Evolutionary conservation across 2,113 vertebrate genomes (phyloP).

Genomic region (Asarcornis scutulata): DNA sequence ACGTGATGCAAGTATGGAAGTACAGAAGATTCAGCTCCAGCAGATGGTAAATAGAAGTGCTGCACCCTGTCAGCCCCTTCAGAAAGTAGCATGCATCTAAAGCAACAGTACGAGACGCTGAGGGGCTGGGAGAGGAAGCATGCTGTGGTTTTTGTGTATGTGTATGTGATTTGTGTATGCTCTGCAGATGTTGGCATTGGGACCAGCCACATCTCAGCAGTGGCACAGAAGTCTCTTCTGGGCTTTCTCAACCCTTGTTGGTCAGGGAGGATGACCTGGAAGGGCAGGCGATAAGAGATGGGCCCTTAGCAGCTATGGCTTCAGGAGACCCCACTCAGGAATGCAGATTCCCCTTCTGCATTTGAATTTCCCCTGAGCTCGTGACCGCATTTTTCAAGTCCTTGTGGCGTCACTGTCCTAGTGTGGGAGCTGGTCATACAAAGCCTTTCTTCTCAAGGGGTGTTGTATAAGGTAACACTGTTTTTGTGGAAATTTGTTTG

Average conservation of each 20-base stretch:
- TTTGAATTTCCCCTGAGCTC: neutral
- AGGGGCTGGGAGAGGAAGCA: neutral
- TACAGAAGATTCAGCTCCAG: conserved; percentile 78
- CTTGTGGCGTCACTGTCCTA: no score
- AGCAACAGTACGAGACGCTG: neutral
- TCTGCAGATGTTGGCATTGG: neutral
- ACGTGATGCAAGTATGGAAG: conserved; percentile 54
- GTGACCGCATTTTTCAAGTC: no score
- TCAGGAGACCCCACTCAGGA: neutral
- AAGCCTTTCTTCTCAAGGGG: no score
- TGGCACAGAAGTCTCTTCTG: neutral
- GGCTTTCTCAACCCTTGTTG: neutral
- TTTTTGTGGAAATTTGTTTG: neutral
- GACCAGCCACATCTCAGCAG: neutral
- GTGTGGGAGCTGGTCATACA: no score
- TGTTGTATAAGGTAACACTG: no score
- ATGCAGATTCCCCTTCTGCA: neutral
- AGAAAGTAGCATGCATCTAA: neutral
- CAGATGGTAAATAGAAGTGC: conserved; percentile 82
- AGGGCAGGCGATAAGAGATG: neutral
- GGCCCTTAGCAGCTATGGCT: no score
- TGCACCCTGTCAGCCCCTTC: neutral
- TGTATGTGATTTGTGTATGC: neutral
- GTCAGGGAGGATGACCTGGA: neutral
- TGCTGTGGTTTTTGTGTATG: neutral